Conservation (phyloP, 2,888 invertebrate species). For the Cheilosia grossa region DNA sequence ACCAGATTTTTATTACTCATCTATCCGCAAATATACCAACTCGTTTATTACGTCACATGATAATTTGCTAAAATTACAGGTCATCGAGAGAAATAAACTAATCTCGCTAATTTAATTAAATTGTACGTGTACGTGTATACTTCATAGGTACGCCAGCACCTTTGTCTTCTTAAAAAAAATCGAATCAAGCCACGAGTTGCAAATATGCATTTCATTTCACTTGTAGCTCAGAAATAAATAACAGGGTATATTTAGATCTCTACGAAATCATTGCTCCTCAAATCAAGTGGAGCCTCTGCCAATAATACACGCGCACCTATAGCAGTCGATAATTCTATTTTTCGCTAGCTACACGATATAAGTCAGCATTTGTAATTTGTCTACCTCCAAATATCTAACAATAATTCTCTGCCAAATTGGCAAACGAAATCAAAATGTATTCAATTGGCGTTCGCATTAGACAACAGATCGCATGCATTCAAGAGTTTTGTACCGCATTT, state of each 20-base stretch:
- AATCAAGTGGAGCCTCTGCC: slow-evolving; percentile 32
- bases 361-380: slow-evolving; percentile 18
- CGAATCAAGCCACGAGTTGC: neutral
- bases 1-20: slow-evolving; percentile 13
- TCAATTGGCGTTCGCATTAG: slow-evolving; percentile 49
- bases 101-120: slow-evolving; percentile 17
- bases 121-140: neutral
- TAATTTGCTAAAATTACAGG: neutral
- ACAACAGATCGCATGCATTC: slow-evolving; percentile 10
- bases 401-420: slow-evolving; percentile 65
- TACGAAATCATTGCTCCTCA: neutral
- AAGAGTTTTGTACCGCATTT: slow-evolving; percentile 23
- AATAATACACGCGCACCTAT: slow-evolving; percentile 52
- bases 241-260: neutral
- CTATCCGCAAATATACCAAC: neutral
- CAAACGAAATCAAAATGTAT: slow-evolving; percentile 54
- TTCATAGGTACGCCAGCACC: too few relatives aligned
- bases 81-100: neutral
- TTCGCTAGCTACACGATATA: slow-evolving; percentile 1
- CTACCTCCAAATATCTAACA: slow-evolving; percentile 27
- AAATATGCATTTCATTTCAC: neutral
- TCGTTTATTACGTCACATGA: slow-evolving; percentile 4
- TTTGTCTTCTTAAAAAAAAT: too few relatives aligned
- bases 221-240: slow-evolving; percentile 13
- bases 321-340: slow-evolving; percentile 39